Evolutionary conservation across 2,797 vertebrate genomes (phyloP).

Genomic region (Pipistrellus kuhlii): DNA sequence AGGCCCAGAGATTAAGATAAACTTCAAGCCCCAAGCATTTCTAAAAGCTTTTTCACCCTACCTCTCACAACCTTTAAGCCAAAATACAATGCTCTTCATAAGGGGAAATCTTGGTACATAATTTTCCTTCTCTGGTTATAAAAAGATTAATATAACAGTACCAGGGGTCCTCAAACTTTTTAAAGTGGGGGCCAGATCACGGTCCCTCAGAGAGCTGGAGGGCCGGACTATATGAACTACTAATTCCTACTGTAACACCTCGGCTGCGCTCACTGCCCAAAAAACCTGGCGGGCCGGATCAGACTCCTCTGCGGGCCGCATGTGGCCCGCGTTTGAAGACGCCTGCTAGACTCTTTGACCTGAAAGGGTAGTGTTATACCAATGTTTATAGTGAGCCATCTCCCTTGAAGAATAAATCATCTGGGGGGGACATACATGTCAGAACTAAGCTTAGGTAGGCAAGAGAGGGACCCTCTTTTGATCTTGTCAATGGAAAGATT

Average conservation of each 20-base stretch:
- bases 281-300: no score
- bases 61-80: not conserved
- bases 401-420: constrained; percentile 46
- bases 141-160: constrained; percentile 20
- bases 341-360: not conserved
- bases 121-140: not conserved
- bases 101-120: not conserved
- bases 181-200: no score
- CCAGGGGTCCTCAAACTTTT: no score
- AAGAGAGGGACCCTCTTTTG: not conserved
- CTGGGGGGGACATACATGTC: not conserved
- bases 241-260: no score
- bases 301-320: no score
- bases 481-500: not conserved
- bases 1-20: constrained; percentile 33
- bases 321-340: no score
- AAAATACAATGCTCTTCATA: constrained; percentile 27
- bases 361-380: not conserved
- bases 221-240: no score
- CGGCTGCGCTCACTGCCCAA: no score
- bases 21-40: not conserved
- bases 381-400: not conserved
- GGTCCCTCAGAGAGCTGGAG: no score
- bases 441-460: constrained; percentile 7
- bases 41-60: not conserved